Percentiles rank a stretch among this genome's conserved stretches.
These are phyloP conservation scores for Urocolius indicus DNA, from an alignment of 2,113 vertebrate genomes.

Conservation along the genomic window DNA sequence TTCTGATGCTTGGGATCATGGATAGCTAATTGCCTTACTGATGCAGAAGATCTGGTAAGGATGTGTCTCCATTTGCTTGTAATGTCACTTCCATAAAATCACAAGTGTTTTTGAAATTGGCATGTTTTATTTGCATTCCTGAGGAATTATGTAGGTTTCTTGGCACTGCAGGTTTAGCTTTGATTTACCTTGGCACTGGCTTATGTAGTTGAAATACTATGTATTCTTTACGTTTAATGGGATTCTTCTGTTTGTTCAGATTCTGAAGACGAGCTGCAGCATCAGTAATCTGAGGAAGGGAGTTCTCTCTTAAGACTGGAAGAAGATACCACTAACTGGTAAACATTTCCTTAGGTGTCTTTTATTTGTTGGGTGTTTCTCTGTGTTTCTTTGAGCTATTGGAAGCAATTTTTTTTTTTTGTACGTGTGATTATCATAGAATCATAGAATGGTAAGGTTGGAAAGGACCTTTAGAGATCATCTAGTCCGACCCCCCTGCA, in stretches of 20 bases:
- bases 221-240: not conserved
- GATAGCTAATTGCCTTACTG: not conserved
- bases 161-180: not conserved
- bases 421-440: no score
- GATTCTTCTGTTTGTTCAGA: slow-evolving; percentile 42
- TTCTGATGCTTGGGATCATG: slow-evolving; percentile 27
- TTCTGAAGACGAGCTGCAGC: slow-evolving; percentile 45
- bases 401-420: not conserved
- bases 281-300: not conserved
- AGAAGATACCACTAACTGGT: slow-evolving; percentile 64
- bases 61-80: not conserved
- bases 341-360: slow-evolving; percentile 51
- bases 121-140: slow-evolving; percentile 8
- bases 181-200: not conserved
- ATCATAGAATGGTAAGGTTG: no score
- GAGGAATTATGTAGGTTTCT: not conserved
- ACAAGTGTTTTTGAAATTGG: not conserved
- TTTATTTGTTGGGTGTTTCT: not conserved
- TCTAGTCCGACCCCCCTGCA: no score
- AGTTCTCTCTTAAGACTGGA: slow-evolving; percentile 40
- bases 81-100: not conserved
- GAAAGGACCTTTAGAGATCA: no score
- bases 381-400: not conserved
- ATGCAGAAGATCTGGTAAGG: not conserved
- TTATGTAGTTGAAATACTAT: not conserved